Evolutionary conservation across 2,888 invertebrate genomes (phyloP), one percentile per base, ranked within the genome.

Genomic region (Eurytoma californica): DNA sequence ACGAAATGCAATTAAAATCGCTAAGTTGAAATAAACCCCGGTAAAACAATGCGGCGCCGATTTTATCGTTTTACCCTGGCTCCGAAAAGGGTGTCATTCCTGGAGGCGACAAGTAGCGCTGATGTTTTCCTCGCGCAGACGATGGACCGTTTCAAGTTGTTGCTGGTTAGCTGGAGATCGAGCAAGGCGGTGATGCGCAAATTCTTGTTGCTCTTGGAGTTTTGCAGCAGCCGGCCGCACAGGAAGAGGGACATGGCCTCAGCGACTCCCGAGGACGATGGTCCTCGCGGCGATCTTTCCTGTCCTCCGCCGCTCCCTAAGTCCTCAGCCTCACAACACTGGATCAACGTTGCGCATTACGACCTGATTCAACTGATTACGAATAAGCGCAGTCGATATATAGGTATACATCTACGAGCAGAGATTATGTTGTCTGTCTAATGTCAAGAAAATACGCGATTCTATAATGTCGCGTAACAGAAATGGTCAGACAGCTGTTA

Each of bases 211-310:
- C 3, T 18, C 18, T 79, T 5, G 18, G 63, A 65, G 12, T 5
- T 65, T n/a, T 49, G 70, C 20, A 78, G 18, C 28, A 80, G 53
- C 47, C 30, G 72, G 2, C 68, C 72, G 20, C 78, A 78, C 60
- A 78, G 30, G 20, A 81, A 81, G 7, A 78, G n/a, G 47, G 76
- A 75, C 81, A 81, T 81, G 49, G 3, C 72, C 1, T 30, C 51
- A 5, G 39, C 39, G 12, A 61, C 39, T 55, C 30, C n/a, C 13
- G 67, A 67, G 61, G 72, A 80, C 65, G 39, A 65, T 18, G 39
- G 51, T 67, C 63, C 72, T 58, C 61, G 39, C 2, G n/a, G n/a
- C 28, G 51, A 49, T 60, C 51, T 39, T 28, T 58, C 57, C 3
- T 3, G 5, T 30, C 24, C 30, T 60, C 30, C 30, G 18, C 39